Evolutionary conservation across 2,888 invertebrate genomes (phyloP).

Genomic region (Drosophila neotestacea): DNA sequence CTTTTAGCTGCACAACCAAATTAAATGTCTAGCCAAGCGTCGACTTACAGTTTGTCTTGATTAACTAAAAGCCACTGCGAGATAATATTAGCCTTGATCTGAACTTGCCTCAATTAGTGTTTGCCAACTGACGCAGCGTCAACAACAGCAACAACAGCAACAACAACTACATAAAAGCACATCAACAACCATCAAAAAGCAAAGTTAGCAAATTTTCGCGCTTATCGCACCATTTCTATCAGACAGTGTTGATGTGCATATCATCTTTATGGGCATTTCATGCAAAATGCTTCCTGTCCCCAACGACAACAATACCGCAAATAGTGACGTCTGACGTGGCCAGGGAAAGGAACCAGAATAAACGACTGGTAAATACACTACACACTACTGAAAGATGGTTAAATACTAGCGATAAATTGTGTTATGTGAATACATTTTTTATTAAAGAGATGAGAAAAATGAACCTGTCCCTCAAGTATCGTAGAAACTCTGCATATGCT

Average conservation of each 20-base stretch:
- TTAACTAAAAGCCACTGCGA: slow-evolving; percentile 39
- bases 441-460: too few species aligned
- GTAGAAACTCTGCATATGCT: background rate
- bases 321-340: slow-evolving; percentile 2
- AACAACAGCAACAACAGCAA: background rate
- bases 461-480: too few species aligned
- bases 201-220: slow-evolving; percentile 60
- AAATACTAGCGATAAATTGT: too few species aligned
- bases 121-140: slow-evolving; percentile 9
- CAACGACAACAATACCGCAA: slow-evolving; percentile 31
- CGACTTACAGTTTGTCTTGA: slow-evolving; percentile 47
- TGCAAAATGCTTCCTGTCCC: slow-evolving; percentile 75
- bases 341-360: background rate
- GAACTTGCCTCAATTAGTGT: slow-evolving; percentile 53
- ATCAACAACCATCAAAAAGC: slow-evolving; percentile 11
- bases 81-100: slow-evolving; percentile 15
- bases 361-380: slow-evolving; percentile 16
- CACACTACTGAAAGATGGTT: too few species aligned
- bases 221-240: slow-evolving; percentile 64
- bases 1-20: slow-evolving; percentile 72
- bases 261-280: slow-evolving; percentile 82
- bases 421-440: too few species aligned
- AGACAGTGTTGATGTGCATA: slow-evolving; percentile 75
- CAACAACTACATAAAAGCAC: slow-evolving; percentile 8
- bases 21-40: slow-evolving; percentile 66